Evolutionary conservation across 37 sponge, comb jelly and placozoan species (phyloP).

Genomic region (Halichondria panicea): DNA sequence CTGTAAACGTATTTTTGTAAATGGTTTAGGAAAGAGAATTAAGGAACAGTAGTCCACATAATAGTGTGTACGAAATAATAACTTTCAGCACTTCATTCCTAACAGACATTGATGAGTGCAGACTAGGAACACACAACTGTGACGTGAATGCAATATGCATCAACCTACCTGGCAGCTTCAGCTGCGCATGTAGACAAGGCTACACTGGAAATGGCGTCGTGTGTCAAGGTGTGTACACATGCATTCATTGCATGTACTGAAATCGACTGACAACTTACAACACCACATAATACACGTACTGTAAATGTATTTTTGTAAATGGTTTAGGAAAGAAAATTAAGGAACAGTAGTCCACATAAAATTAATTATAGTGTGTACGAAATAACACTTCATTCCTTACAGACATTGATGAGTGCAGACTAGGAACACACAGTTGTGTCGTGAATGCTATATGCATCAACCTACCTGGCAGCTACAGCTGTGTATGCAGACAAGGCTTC

Average conservation of each 20-base stretch:
- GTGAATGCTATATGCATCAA: conserved; percentile 20
- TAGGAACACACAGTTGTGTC: conserved; percentile 29
- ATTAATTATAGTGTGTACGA: conserved; percentile 6
- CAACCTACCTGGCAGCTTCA: conserved; percentile 39
- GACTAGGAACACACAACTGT: neutral
- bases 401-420: conserved; percentile 51
- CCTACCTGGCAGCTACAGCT: conserved; percentile 14
- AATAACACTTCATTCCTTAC: neutral
- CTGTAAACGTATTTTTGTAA: too few relatives aligned
- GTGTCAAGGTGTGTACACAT: neutral
- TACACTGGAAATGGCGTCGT: conserved; percentile 13
- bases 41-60: too few relatives aligned
- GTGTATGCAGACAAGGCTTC: conserved; percentile 10
- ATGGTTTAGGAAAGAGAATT: too few relatives aligned
- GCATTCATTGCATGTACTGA: neutral
- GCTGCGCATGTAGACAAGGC: conserved; percentile 40
- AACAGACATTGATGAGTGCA: conserved; percentile 34
- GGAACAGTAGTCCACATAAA: neutral
- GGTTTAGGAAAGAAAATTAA: too few relatives aligned
- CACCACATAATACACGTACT: neutral
- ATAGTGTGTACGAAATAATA: too few relatives aligned
- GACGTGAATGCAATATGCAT: conserved; percentile 18
- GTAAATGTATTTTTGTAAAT: too few relatives aligned
- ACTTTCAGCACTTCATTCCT: too few relatives aligned
- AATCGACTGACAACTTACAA: too few relatives aligned